Evolutionary conservation across 2,113 vertebrate species (phyloP).

Genomic region (Megaleporinus macrocephalus): DNA sequence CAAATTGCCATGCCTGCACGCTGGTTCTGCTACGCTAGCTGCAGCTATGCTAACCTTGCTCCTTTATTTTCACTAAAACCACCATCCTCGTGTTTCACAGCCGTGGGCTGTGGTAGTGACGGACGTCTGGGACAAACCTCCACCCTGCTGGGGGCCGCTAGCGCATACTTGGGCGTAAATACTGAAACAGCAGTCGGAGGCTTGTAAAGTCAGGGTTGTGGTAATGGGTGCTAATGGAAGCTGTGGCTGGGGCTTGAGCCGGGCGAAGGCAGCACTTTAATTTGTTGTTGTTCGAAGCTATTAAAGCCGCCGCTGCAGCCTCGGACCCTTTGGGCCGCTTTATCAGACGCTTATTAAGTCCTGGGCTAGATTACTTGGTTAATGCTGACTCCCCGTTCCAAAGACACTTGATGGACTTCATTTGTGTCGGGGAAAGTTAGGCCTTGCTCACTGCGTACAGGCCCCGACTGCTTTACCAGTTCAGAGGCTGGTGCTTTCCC

Average conservation of each 20-base stretch:
- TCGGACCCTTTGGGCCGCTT: slow-evolving; percentile 12
- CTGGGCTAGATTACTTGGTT: slow-evolving; percentile 11
- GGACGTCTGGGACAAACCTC: too few relatives aligned
- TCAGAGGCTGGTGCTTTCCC: neutral
- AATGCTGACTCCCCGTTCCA: slow-evolving; percentile 1
- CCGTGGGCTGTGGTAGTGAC: neutral
- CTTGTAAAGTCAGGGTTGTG: too few relatives aligned
- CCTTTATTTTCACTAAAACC: neutral
- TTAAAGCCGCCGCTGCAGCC: neutral
- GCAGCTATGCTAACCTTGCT: neutral
- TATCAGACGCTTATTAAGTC: slow-evolving; percentile 25
- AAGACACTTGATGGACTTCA: neutral
- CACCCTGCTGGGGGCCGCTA: too few relatives aligned
- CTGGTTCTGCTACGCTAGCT: neutral
- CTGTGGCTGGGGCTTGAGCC: neutral
- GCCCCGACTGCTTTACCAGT: neutral
- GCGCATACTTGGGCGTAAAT: too few relatives aligned
- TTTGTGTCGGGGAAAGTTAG: neutral
- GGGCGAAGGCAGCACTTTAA: neutral
- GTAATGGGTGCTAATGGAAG: neutral
- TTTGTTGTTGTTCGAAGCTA: neutral
- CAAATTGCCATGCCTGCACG: neutral
- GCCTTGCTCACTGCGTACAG: neutral
- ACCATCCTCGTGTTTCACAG: neutral
- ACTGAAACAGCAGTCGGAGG: too few relatives aligned